phyloP scores from a whole-genome alignment of 2,113 vertebrate species.

The Menidia beryllina region DNA sequence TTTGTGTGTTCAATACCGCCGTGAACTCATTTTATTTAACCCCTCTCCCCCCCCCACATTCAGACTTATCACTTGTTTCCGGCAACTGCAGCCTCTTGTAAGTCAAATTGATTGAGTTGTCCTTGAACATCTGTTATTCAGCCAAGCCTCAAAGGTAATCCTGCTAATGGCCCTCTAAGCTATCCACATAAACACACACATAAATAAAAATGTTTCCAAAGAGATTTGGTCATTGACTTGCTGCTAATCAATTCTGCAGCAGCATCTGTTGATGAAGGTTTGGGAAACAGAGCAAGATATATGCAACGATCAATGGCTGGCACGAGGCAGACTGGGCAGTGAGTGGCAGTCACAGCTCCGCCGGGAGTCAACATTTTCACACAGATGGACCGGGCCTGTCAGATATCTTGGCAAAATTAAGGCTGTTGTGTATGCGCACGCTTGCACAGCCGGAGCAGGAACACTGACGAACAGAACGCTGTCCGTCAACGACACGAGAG shows the following conservation, averaged over 20 bases:
- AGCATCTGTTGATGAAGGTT: slow-evolving; percentile 83
- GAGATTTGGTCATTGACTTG: slow-evolving; percentile 81
- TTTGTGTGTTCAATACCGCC: slow-evolving; percentile 47
- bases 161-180: slow-evolving; percentile 85
- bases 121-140: slow-evolving; percentile 85
- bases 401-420: slow-evolving; percentile 58
- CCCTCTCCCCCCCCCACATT: slow-evolving; percentile 1
- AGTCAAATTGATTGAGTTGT: slow-evolving; percentile 83
- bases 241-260: slow-evolving; percentile 82
- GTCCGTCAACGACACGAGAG: slow-evolving; percentile 63
- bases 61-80: slow-evolving; percentile 68
- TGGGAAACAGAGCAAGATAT: slow-evolving; percentile 79
- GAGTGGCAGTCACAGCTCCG: slow-evolving; percentile 76
- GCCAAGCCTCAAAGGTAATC: slow-evolving; percentile 85
- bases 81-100: slow-evolving; percentile 71
- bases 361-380: slow-evolving; percentile 72
- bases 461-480: slow-evolving; percentile 61
- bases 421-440: slow-evolving; percentile 19
- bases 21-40: slow-evolving; percentile 45
- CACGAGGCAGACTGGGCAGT: slow-evolving; percentile 58
- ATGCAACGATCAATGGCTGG: slow-evolving; percentile 80
- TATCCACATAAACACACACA: slow-evolving; percentile 84
- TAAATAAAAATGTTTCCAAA: slow-evolving; percentile 86
- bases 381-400: slow-evolving; percentile 54
- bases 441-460: slow-evolving; percentile 26